Percentiles rank a stretch among this genome's conserved stretches.
phyloP scores from a whole-genome alignment of 2,113 vertebrate species.

The Pteropus alecto region DNA sequence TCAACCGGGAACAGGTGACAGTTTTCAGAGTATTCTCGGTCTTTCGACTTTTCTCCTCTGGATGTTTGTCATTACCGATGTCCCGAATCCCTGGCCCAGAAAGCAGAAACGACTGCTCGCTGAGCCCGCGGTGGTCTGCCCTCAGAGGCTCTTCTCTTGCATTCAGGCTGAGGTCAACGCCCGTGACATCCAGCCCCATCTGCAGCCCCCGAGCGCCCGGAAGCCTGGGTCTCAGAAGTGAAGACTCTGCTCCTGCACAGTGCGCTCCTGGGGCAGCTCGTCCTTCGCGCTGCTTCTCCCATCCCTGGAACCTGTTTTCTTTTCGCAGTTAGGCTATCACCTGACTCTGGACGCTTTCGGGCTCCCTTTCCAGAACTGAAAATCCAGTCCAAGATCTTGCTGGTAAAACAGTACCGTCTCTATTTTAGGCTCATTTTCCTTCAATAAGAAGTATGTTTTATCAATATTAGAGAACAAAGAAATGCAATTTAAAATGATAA shows the following conservation, averaged over 20 bases:
- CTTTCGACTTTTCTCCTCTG: slow-evolving; percentile 7
- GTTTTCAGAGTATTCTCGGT: not conserved
- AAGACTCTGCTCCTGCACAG: not conserved
- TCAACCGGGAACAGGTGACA: not conserved
- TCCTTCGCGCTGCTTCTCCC: slow-evolving; percentile 50
- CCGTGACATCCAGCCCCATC: slow-evolving; percentile 21
- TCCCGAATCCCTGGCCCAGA: slow-evolving; percentile 31
- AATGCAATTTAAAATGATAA: not conserved
- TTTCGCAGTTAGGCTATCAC: not conserved
- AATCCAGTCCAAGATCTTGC: not conserved
- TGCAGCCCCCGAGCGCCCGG: slow-evolving; percentile 30
- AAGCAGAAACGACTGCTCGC: slow-evolving; percentile 32
- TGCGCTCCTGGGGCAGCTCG: not conserved
- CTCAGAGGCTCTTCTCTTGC: not conserved
- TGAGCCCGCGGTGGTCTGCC: not conserved
- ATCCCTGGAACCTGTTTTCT: slow-evolving; percentile 18
- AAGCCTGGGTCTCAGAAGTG: not conserved
- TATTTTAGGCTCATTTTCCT: not conserved
- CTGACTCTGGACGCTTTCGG: slow-evolving; percentile 14
- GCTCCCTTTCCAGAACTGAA: slow-evolving; percentile 23
- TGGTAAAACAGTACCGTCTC: not conserved
- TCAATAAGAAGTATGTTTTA: not conserved
- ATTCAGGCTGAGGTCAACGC: slow-evolving; percentile 7
- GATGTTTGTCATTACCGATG: not conserved
- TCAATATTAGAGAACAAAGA: not conserved